Conservation (phyloP, 2,113 vertebrate species). For the Menidia beryllina region DNA sequence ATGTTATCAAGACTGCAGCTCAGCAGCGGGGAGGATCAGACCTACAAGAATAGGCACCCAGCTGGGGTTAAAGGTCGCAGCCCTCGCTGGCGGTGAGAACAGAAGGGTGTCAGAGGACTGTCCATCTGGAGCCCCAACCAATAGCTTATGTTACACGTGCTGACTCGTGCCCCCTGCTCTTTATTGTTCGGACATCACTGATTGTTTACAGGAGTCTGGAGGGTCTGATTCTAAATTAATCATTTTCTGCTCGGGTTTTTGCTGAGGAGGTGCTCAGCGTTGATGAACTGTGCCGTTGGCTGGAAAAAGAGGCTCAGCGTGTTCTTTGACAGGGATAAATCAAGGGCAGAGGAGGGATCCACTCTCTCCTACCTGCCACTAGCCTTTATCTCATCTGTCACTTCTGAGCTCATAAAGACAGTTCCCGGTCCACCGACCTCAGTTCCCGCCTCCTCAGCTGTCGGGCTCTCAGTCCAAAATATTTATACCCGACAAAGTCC, state of each 20-base stretch:
- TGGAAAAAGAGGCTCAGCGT: not conserved
- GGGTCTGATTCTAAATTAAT: slow-evolving; percentile 7
- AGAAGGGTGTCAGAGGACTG: slow-evolving; percentile 38
- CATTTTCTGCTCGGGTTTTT: no score
- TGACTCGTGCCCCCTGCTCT: slow-evolving; percentile 2
- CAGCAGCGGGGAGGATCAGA: slow-evolving; percentile 36
- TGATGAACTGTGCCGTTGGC: not conserved
- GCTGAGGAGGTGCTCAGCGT: not conserved
- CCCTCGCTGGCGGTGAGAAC: slow-evolving; percentile 37
- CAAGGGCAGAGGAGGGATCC: slow-evolving; percentile 29
- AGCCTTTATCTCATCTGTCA: slow-evolving; percentile 51
- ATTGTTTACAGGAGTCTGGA: slow-evolving; percentile 22
- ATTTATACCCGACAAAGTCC: slow-evolving; percentile 53
- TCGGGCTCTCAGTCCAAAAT: slow-evolving; percentile 22
- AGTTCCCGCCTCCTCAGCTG: slow-evolving; percentile 40
- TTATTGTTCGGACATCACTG: slow-evolving; percentile 30
- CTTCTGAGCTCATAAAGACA: slow-evolving; percentile 41
- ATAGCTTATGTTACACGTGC: slow-evolving; percentile 48
- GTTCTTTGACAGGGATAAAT: slow-evolving; percentile 16
- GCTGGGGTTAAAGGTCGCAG: slow-evolving; percentile 72
- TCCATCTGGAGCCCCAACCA: slow-evolving; percentile 72
- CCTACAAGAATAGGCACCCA: slow-evolving; percentile 47
- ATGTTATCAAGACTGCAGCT: slow-evolving; percentile 50
- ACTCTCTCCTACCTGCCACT: slow-evolving; percentile 39
- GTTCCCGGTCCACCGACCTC: slow-evolving; percentile 47